Conservation (phyloP, 1,140 invertebrate species). For the Drosophila santomea region DNA sequence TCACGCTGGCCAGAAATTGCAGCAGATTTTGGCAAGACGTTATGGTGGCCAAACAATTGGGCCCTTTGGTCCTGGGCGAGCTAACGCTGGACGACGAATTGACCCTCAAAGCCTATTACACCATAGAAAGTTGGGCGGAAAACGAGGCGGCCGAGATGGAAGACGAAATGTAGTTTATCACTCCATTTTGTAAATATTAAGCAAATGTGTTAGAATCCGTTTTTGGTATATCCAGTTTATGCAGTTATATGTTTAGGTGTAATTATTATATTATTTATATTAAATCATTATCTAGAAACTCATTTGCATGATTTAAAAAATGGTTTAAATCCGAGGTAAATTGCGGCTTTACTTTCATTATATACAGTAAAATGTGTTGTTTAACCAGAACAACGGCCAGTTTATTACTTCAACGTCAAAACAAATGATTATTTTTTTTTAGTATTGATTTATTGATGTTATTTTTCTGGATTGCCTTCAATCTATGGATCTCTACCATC, state of each 20-base stretch:
- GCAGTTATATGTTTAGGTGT: background rate
- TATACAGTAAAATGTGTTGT: too few species aligned
- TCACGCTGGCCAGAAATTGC: slow-evolving; percentile 23
- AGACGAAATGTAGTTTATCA: background rate
- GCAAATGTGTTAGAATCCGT: background rate
- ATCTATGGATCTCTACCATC: too few species aligned
- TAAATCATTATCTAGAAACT: too few species aligned
- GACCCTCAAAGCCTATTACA: slow-evolving; percentile 52
- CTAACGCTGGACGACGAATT: slow-evolving; percentile 62
- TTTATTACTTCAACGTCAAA: too few species aligned
- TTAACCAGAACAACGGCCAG: too few species aligned
- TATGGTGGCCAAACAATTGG: slow-evolving; percentile 61
- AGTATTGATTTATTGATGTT: too few species aligned
- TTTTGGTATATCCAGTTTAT: too few species aligned
- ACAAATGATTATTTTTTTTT: too few species aligned
- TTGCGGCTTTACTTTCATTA: too few species aligned
- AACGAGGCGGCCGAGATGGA: background rate
- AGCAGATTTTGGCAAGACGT: slow-evolving; percentile 62
- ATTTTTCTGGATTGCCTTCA: too few species aligned
- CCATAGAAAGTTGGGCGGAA: slow-evolving; percentile 19
- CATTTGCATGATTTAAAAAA: too few species aligned
- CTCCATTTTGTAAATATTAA: background rate
- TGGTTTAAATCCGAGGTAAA: too few species aligned
- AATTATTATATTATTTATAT: background rate
- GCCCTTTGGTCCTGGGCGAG: slow-evolving; percentile 65